phyloP scores from a whole-genome alignment of 2,888 invertebrate genomes.

The Tineola bisselliella region DNA sequence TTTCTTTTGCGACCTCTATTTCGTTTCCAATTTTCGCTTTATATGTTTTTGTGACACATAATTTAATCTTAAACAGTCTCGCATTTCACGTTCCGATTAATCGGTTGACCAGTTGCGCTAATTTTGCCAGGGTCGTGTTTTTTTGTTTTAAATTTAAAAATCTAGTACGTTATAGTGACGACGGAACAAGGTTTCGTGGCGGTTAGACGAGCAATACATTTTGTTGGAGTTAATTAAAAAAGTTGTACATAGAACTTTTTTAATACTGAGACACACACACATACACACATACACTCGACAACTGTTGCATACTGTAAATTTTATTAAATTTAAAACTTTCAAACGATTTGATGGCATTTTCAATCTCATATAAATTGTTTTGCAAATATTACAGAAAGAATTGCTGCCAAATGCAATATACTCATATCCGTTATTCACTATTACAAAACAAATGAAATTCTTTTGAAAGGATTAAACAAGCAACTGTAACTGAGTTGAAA shows the following conservation, averaged over 20 bases:
- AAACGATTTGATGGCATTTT: neutral
- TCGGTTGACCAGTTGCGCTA: slow-evolving; percentile 59
- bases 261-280: slow-evolving; percentile 9
- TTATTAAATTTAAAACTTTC: slow-evolving; percentile 10
- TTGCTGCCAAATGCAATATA: no score
- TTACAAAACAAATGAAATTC: no score
- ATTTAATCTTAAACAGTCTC: slow-evolving; percentile 21
- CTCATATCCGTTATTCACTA: no score
- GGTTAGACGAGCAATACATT: slow-evolving; percentile 13
- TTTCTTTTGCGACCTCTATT: slow-evolving; percentile 40
- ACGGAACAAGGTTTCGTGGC: slow-evolving; percentile 1
- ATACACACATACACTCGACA: slow-evolving; percentile 1
- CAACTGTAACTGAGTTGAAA: no score
- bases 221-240: slow-evolving; percentile 13
- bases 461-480: no score
- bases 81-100: slow-evolving; percentile 62
- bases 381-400: neutral
- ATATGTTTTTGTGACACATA: slow-evolving; percentile 10
- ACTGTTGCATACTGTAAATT: slow-evolving; percentile 9
- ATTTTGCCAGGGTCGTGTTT: slow-evolving; percentile 41
- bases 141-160: slow-evolving; percentile 2
- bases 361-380: neutral
- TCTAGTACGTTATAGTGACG: neutral
- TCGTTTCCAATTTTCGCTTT: slow-evolving; percentile 11
- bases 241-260: slow-evolving; percentile 12